Base-by-base conservation (phyloP, 2,888 invertebrate genomes). In the Xestobium rufovillosum region DNA sequence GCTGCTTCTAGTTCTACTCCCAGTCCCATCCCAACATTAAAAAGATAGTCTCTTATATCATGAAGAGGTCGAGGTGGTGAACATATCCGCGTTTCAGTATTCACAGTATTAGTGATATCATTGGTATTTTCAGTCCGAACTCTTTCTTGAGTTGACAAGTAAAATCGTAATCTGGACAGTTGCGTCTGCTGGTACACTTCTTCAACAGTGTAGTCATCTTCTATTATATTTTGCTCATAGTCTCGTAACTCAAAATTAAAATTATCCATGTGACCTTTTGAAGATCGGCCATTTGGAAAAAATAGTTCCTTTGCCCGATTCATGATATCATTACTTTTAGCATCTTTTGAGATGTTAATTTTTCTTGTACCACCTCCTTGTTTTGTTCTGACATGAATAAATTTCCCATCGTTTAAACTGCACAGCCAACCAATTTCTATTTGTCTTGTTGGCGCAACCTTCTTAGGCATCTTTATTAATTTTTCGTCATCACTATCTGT, bases 351-450 rank as follows among this genome's bases (percentile, higher is more conserved):
- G 8, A 23, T n/a, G 6, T 6, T 23, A 23, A 23, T 23, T n/a
- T 23, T 23, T 23, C 23, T 23, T 23, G 23, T 23, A 23, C 23
- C 23, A n/a, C 23, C 23, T 23, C 23, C 23, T n/a, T 23, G 23
- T 6, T 23, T 23, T 23, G 23, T 23, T 23, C 23, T 23, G n/a
- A 23, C 23, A 8, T 23, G 23, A 8, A n/a, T 23, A 6, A 23
- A 8, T 23, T 23, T 23, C 6, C n/a, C n/a, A 8, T 23, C n/a
- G n/a, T 23, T n/a, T 8, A 8, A 8, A 6, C 8, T 23, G n/a
- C 23, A 23, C 6, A 23, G 6, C 23, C 23, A 23, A 23, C 23
- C 23, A 23, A 23, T 23, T 23, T 23, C 23, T 8, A 23, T 23
- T 8, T n/a, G 23, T 23, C n/a, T 23, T 23, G 6, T 23, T 23